Evolutionary conservation across 2,113 vertebrate species (phyloP), one percentile per base, ranked within the genome.

Genomic region (Naja naja): DNA sequence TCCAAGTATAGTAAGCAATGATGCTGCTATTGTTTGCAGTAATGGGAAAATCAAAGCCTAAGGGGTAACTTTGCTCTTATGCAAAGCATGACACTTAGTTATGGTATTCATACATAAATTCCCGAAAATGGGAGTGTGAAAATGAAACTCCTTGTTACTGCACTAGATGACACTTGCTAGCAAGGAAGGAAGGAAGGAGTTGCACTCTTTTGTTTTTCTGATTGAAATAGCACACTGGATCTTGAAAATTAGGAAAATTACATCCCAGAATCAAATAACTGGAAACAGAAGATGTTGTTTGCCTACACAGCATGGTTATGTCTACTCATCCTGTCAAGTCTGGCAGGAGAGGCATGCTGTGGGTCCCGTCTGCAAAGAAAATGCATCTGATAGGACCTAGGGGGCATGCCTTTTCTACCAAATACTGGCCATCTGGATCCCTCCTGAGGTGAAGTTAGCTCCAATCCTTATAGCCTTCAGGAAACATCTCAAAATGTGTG

Each of bases 31-130:
- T 94, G 88, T 45, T 92, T 85, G 56, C 53, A 0, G 6, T 12
- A 92, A 69, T 85, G 52, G 49, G 43, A 23, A 95, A 94, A 85
- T 90, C 53, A 89, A 90, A 89, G 12, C 87, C 90, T 34, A 60
- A 74, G 18, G 23, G 27, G 9, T 30, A 0, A 16, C 1, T 58
- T 49, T 87, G 74, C 58, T 85, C 60, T 23, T 0, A 95, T 9
- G 16, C 23, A 1, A 89, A 92, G 60, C n/a, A 30, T 43, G 55
- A 89, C 30, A 3, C 43, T 64, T 89, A 27, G 27, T 60, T 47
- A 43, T 45, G 58, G 45, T 12, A 27, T 90, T 56, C 53, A 12
- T 53, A 89, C 52, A 60, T 2, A 39, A 12, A 47, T 93, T 60
- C 74, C n/a, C n/a, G 14, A 87, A 81, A 87, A 14, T 39, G 45